phyloP scores from a whole-genome alignment of 2,797 vertebrate genomes.

The Austrolebias charrua region DNA sequence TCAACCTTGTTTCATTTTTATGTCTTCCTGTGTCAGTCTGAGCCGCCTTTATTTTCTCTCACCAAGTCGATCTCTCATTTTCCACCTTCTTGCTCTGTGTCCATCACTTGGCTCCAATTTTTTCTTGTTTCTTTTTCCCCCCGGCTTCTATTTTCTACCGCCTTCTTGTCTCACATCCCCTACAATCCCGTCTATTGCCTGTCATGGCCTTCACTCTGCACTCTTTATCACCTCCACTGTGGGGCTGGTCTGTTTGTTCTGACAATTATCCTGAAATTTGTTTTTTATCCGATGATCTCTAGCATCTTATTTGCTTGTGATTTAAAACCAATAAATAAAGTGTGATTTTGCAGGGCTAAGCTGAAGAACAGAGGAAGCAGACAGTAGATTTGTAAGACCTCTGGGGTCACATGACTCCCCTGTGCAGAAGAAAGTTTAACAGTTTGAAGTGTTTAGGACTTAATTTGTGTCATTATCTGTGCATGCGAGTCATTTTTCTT shows the following conservation, averaged over 20 bases:
- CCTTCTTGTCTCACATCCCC: constrained; percentile 11
- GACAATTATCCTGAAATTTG: background rate
- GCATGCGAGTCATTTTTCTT: constrained; percentile 22
- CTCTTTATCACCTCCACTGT: constrained; percentile 17
- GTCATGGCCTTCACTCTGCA: constrained; percentile 18
- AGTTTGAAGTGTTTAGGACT: too few relatives aligned
- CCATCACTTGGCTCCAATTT: constrained; percentile 20
- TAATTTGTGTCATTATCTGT: constrained; percentile 2
- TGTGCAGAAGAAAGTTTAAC: too few relatives aligned
- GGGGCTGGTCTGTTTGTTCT: constrained; percentile 2
- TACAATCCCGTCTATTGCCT: constrained; percentile 2
- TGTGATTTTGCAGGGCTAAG: background rate
- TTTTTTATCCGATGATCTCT: background rate
- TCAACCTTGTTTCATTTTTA: constrained; percentile 36
- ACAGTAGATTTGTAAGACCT: background rate
- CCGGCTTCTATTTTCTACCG: constrained; percentile 11
- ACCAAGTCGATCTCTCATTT: constrained; percentile 22
- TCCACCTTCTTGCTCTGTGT: constrained; percentile 11
- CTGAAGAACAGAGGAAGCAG: background rate
- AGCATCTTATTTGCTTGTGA: background rate
- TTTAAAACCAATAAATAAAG: background rate
- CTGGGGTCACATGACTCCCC: too few relatives aligned
- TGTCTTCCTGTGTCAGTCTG: constrained; percentile 11
- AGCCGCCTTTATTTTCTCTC: constrained; percentile 30
- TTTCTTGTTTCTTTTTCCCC: constrained; percentile 1